These are phyloP conservation scores for Palythoa caribaeorum DNA, from an alignment of 92 coral and sea anemone genomes.

Conservation along the genomic window DNA sequence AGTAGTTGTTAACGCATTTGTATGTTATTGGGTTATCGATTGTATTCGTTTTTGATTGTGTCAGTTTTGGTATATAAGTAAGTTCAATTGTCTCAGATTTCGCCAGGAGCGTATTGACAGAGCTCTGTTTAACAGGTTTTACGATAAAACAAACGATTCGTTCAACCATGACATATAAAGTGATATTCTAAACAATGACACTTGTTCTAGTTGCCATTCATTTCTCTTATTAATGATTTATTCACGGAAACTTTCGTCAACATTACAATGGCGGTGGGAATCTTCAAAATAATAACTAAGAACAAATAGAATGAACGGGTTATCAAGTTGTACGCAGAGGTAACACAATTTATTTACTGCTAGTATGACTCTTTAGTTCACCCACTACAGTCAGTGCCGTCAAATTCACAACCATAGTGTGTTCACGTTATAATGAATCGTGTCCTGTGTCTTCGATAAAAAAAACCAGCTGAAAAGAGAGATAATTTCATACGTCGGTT, in stretches of 20 bases:
- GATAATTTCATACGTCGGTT: background rate
- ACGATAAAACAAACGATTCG: slow-evolving; percentile 9
- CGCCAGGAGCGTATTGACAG: background rate
- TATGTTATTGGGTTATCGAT: background rate
- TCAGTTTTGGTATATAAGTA: too few relatives aligned
- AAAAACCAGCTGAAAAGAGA: background rate
- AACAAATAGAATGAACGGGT: background rate
- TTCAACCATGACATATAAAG: slow-evolving; percentile 25
- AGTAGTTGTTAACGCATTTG: background rate
- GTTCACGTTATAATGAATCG: background rate
- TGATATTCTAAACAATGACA: slow-evolving; percentile 18
- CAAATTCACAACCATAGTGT: too few relatives aligned
- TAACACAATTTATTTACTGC: background rate
- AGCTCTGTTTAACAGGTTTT: slow-evolving; percentile 28
- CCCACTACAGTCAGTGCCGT: background rate
- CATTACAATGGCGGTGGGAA: background rate
- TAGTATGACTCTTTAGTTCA: too few relatives aligned
- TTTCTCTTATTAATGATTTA: slow-evolving; percentile 28
- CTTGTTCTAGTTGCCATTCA: slow-evolving; percentile 4
- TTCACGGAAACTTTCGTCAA: background rate
- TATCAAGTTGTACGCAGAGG: background rate
- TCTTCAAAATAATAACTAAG: background rate
- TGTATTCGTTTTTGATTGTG: background rate
- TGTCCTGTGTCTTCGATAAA: background rate
- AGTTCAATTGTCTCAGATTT: background rate